Evolutionary conservation across 2,797 vertebrate genomes (phyloP).

Genomic region (Sebastes vulpes): DNA sequence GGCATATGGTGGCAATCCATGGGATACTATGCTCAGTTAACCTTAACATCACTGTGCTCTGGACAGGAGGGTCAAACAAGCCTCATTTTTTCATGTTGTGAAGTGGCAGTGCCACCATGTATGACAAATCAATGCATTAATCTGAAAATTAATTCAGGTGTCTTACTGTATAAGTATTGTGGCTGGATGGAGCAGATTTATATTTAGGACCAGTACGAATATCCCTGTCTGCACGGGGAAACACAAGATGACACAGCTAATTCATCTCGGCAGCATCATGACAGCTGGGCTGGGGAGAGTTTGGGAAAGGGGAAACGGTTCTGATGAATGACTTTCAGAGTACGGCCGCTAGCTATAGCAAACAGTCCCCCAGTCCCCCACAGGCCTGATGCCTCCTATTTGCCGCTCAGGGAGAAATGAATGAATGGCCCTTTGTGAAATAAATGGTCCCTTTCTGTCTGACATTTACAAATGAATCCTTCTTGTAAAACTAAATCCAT

Average conservation of each 20-base stretch:
- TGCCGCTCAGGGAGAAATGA: slow-evolving; percentile 60
- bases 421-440: slow-evolving; percentile 74
- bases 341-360: slow-evolving; percentile 50
- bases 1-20: neutral
- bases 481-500: slow-evolving; percentile 59
- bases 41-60: neutral
- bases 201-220: slow-evolving; percentile 45
- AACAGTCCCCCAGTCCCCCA: slow-evolving; percentile 62
- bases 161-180: slow-evolving; percentile 17
- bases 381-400: slow-evolving; percentile 62
- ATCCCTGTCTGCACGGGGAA: slow-evolving; percentile 41
- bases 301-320: slow-evolving; percentile 52
- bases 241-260: slow-evolving; percentile 67
- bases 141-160: slow-evolving; percentile 38
- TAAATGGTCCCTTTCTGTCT: slow-evolving; percentile 66
- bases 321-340: slow-evolving; percentile 80
- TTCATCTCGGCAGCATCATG: slow-evolving; percentile 69
- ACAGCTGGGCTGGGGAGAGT: slow-evolving; percentile 60
- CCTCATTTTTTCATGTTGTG: neutral
- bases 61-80: neutral
- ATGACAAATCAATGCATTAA: slow-evolving; percentile 35
- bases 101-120: slow-evolving; percentile 15
- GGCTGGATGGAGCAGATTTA: slow-evolving; percentile 43
- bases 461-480: slow-evolving; percentile 72
- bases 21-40: neutral